These are phyloP conservation scores for Oceanites oceanicus DNA, from an alignment of 2,113 vertebrate genomes.

Conservation along the genomic window DNA sequence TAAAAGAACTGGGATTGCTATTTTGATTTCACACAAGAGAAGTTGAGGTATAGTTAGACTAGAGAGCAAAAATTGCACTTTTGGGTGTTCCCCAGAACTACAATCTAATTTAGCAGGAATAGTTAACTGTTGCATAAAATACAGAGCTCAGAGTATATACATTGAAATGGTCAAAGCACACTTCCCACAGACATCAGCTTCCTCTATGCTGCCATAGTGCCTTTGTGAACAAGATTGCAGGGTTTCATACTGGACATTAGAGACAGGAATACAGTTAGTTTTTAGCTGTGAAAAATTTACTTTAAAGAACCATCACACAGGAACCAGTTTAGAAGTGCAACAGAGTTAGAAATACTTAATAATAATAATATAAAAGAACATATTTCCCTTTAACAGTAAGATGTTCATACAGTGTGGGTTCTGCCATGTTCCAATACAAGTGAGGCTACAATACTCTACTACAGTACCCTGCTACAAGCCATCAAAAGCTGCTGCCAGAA, in stretches of 20 bases:
- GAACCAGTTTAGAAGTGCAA: not conserved
- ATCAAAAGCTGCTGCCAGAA: not conserved
- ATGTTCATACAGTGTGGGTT: not conserved
- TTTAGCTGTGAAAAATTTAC: not conserved
- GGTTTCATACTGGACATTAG: not conserved
- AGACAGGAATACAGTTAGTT: not conserved
- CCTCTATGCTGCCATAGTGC: not conserved
- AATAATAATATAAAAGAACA: not conserved
- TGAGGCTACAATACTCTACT: fast-evolving
- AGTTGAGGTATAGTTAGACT: not conserved
- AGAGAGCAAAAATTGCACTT: not conserved
- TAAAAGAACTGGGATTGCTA: not conserved
- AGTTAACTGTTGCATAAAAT: not conserved
- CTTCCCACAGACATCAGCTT: not conserved
- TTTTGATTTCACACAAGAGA: not conserved
- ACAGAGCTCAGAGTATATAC: not conserved
- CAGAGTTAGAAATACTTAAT: not conserved
- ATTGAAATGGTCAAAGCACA: not conserved
- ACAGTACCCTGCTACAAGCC: not conserved
- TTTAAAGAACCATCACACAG: not conserved
- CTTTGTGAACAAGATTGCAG: not conserved
- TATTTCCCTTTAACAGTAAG: not conserved
- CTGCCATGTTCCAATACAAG: not conserved
- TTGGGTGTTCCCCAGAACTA: not conserved
- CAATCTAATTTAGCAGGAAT: not conserved